Base-by-base conservation (phyloP, 2,113 vertebrate genomes). In the Terrapene triunguis region DNA sequence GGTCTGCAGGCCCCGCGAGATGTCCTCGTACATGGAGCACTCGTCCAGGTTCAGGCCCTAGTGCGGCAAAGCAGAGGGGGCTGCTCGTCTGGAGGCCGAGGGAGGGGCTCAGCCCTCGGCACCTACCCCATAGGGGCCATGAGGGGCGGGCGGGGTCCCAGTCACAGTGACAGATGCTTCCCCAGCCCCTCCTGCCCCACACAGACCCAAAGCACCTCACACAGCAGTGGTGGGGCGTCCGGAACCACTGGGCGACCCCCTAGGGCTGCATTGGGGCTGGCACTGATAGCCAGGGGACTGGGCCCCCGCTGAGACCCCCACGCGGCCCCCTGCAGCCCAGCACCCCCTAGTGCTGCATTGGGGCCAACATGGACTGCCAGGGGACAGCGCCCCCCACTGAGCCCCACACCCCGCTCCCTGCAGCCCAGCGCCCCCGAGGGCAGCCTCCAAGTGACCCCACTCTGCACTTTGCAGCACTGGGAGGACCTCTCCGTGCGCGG, bases 11-110 rank as follows among this genome's bases (percentile, higher is more conserved):
- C 98, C 98, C 51, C 97, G 84, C 27, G 97, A 98, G 85, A 98
- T 98, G 88, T 98, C 98, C 80, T 98, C 98, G 1, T 98, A 98
- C 97, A 98, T 98, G 80, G 98, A 98, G 48, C 98, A 98, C 74
- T 98, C 97, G 1, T 98, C 98, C 0, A 98, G 85, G 59, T 98
- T 98, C 65, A 98, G 93, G 59, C 98, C 98, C 98, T 98, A 81
- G 53, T 38, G 47, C 17, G 25, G 38, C 57, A 59, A 74, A n/a
- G 1, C 8, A 50, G 5, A 17, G 29, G 74, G 9, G 25, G 7
- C 11, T 83, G n/a, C 10, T 32, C 9, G 48, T 38, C 11, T 25
- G 53, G 29, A 48, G 32, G 35, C 29, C 0, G 19, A 16, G 4
- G 29, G 22, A 29, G 21, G 72, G 22, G 27, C 38, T 22, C 14